Evolutionary conservation across 2,113 vertebrate genomes (phyloP), one percentile per base, ranked within the genome.

Genomic region (Sprattus sprattus): DNA sequence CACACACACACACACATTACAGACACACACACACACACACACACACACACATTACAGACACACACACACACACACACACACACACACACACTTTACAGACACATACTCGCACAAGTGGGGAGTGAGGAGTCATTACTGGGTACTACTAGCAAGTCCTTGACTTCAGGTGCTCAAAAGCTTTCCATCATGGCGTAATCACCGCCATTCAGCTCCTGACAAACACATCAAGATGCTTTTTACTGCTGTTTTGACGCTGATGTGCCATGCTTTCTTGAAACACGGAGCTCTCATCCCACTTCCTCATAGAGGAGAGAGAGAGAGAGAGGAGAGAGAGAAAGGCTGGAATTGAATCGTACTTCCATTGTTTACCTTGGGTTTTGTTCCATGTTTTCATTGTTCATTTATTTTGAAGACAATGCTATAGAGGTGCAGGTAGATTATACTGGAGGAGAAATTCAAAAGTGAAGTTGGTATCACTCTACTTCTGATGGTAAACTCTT

Each of bases 261-360:
- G 39, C 39, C 39, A 2, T 39, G 39, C 39, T 39, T 2, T 39
- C 39, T 39, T 39, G 39, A 39, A 39, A 39, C 39, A 39, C 39
- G 2, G 39, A 39, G 39, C 39, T 39, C 39, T 39, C 39, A 39
- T 39, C 39, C 39, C 39, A 39, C 39, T 39, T 39, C 39, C 39
- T 39, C 39, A 28, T n/a, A 71, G 86, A 82, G 52, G 13, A 81
- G 67, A 87, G 80, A 85, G 82, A 81, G 47, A 67, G 44, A 49
- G 46, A 82, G 71, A 81, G 28, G 52, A 15, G 22, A 45, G 50
- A 54, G 18, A 64, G 71, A 45, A 60, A 87, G 25, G n/a, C 22
- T 39, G 39, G 39, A 39, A 39, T 39, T 2, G 1, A 39, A 39
- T 39, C 2, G 39, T 39, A 39, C 39, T 39, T 39, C 39, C 39